phyloP scores from a whole-genome alignment of 2,113 vertebrate species.

The Clarias magur region DNA sequence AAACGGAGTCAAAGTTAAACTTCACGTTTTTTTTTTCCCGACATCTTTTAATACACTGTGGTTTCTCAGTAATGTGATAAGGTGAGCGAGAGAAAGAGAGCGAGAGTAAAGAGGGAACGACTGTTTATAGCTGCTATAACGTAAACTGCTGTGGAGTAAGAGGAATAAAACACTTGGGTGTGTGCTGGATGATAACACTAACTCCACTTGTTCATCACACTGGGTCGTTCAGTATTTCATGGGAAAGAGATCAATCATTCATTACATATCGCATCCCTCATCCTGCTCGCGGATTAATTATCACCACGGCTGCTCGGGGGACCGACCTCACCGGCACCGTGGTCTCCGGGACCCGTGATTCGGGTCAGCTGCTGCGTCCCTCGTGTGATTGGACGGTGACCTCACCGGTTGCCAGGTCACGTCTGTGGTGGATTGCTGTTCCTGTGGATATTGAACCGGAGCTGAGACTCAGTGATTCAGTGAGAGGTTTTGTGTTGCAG shows the following conservation, averaged over 20 bases:
- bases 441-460: conserved; percentile 64
- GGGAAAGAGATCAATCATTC: background rate
- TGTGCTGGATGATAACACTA: background rate
- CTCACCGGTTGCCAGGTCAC: conserved; percentile 51
- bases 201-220: background rate
- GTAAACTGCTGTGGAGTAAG: background rate
- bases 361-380: conserved; percentile 28
- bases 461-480: conserved; percentile 65
- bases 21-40: no score
- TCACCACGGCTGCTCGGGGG: background rate
- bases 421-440: conserved; percentile 60
- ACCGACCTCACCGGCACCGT: conserved; percentile 36
- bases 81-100: background rate
- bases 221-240: background rate
- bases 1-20: no score
- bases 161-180: background rate
- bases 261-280: background rate
- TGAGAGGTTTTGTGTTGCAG: conserved; percentile 65
- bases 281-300: background rate
- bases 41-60: no score
- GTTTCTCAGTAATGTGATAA: no score
- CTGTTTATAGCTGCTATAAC: background rate
- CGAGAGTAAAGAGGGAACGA: background rate
- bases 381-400: conserved; percentile 59
- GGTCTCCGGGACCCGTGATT: conserved; percentile 51